Conservation (phyloP, 2,888 invertebrate species). For the Tenthredo notha region DNA sequence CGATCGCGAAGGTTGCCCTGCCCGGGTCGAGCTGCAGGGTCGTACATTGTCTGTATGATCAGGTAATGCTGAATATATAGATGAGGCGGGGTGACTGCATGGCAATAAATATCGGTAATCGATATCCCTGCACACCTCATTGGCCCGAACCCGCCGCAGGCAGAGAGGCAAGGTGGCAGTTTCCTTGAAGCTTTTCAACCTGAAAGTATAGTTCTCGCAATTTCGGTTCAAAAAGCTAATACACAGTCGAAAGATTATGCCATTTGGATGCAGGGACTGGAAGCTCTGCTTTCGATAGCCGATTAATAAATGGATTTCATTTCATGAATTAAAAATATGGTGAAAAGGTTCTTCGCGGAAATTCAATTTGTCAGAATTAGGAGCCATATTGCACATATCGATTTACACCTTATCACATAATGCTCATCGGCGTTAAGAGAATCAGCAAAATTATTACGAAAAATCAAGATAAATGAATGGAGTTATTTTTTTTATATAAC, state of each 20-base stretch:
- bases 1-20: not conserved
- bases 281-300: slow-evolving; percentile 12
- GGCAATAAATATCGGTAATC: slow-evolving; percentile 74
- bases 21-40: slow-evolving; percentile 46
- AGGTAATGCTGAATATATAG: slow-evolving; percentile 59
- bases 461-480: not conserved
- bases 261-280: not conserved
- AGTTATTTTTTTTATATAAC: not conserved
- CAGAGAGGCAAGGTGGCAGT: slow-evolving; percentile 56
- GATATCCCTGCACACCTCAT: slow-evolving; percentile 68
- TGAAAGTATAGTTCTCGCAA: slow-evolving; percentile 1
- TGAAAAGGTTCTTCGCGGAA: not conserved
- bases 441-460: not conserved
- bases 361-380: not conserved
- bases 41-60: slow-evolving; percentile 53
- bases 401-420: not conserved
- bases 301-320: slow-evolving; percentile 31
- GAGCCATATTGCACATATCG: not conserved
- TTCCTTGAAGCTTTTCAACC: slow-evolving; percentile 42
- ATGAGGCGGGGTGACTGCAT: slow-evolving; percentile 66
- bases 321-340: not conserved
- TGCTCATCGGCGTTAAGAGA: not conserved
- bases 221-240: slow-evolving; percentile 2
- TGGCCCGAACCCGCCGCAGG: slow-evolving; percentile 64
- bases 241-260: not conserved